phyloP scores from a whole-genome alignment of 2,113 vertebrate species.

The Egretta garzetta region DNA sequence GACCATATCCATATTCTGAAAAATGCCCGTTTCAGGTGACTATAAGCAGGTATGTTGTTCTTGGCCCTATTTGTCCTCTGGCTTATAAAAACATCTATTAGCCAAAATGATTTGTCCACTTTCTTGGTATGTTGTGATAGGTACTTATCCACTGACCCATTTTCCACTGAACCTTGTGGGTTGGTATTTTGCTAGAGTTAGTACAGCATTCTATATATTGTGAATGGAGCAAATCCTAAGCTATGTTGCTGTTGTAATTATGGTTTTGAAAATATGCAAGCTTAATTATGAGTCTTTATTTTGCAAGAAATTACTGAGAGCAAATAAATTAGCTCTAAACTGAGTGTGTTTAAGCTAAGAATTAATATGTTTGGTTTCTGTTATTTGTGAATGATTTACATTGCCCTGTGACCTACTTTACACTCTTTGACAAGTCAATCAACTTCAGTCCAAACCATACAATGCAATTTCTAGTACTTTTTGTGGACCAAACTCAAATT shows the following conservation, averaged over 20 bases:
- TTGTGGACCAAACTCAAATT: background rate
- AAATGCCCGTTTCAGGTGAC: accelerated
- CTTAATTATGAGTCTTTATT: background rate
- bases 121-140: background rate
- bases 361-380: background rate
- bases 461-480: background rate
- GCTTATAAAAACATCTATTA: background rate
- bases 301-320: background rate
- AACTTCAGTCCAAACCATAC: background rate
- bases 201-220: background rate
- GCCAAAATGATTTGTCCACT: background rate
- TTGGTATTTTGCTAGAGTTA: background rate
- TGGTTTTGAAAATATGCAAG: background rate
- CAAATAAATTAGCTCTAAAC: background rate
- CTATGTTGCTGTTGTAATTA: background rate
- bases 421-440: background rate
- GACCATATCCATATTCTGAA: background rate
- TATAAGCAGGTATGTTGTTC: background rate
- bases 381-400: background rate
- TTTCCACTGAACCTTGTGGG: background rate
- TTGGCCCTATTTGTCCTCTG: background rate
- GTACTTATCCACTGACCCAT: background rate
- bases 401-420: background rate
- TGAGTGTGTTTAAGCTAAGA: background rate
- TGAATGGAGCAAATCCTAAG: background rate